These are phyloP conservation scores for Trissoscelio sp. DNA, from an alignment of 2,888 invertebrate species.

Conservation along the genomic window DNA sequence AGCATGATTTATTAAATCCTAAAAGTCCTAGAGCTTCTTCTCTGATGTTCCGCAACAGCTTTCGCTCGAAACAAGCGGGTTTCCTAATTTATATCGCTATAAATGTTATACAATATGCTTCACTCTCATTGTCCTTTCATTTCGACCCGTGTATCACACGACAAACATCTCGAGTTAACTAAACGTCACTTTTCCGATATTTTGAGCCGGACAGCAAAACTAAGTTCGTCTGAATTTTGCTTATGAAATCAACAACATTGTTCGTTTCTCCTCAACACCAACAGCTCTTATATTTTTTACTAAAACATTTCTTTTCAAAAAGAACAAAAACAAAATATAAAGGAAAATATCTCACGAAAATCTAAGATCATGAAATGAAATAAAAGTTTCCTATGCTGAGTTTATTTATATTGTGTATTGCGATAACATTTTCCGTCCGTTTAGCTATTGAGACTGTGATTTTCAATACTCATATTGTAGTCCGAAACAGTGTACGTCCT, in stretches of 20 bases:
- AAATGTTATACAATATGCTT: constrained; percentile 8
- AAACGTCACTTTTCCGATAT: constrained; percentile 63
- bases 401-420: background rate
- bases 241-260: background rate
- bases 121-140: constrained; percentile 68
- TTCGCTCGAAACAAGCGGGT: no score
- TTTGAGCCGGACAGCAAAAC: constrained; percentile 42
- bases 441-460: constrained; percentile 9
- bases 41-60: no score
- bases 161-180: constrained; percentile 75
- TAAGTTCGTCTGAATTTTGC: constrained; percentile 2
- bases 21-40: no score
- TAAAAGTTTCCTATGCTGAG: background rate
- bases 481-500: constrained; percentile 34
- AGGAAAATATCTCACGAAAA: no score
- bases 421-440: constrained; percentile 1
- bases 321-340: no score
- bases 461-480: constrained; percentile 40
- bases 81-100: no score
- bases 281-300: no score
- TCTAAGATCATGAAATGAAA: constrained; percentile 11
- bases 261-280: no score
- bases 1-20: no score
- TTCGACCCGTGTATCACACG: constrained; percentile 73
- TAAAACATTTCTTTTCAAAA: no score